Conservation (phyloP, 2,888 invertebrate species). For the Drosophila mercatorum region DNA sequence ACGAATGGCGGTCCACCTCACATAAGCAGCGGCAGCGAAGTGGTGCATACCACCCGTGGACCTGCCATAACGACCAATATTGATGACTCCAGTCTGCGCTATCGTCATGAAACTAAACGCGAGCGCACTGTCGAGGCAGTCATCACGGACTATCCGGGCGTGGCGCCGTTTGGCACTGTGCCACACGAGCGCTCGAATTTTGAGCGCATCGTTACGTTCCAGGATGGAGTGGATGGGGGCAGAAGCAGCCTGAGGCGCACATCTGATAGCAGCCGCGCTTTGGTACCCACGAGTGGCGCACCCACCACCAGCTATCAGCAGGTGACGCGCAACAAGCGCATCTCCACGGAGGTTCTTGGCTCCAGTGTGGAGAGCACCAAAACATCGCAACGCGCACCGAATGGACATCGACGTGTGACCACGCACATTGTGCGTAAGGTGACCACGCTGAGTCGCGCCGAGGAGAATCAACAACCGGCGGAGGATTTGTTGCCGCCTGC, state of each 20-base stretch:
- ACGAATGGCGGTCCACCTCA: constrained; percentile 67
- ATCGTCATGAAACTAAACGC: constrained; percentile 86
- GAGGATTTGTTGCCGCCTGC: constrained; percentile 87
- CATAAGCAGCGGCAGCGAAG: constrained; percentile 63
- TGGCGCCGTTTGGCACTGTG: constrained; percentile 54
- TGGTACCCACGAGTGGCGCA: constrained; percentile 53
- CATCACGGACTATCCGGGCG: constrained; percentile 85
- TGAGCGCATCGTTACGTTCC: constrained; percentile 84
- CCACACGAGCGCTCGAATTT: constrained; percentile 84
- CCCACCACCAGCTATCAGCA: constrained; percentile 86
- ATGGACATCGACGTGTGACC: constrained; percentile 92
- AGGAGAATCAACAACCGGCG: constrained; percentile 88
- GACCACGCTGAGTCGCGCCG: constrained; percentile 94
- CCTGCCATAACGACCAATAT: constrained; percentile 88
- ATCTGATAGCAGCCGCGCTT: constrained; percentile 78
- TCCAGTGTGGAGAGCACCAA: constrained; percentile 93
- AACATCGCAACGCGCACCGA: constrained; percentile 91
- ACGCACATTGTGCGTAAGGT: constrained; percentile 94
- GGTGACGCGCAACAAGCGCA: constrained; percentile 91
- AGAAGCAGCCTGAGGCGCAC: constrained; percentile 41
- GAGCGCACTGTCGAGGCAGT: constrained; percentile 86
- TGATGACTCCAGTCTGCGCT: constrained; percentile 82
- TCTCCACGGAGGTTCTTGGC: constrained; percentile 93
- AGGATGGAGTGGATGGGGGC: constrained; percentile 62
- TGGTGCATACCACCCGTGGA: constrained; percentile 85